Percentiles rank a stretch among this genome's conserved stretches.
Conservation (phyloP, 2,797 vertebrate genomes). For the Enteromius paludinosus region DNA sequence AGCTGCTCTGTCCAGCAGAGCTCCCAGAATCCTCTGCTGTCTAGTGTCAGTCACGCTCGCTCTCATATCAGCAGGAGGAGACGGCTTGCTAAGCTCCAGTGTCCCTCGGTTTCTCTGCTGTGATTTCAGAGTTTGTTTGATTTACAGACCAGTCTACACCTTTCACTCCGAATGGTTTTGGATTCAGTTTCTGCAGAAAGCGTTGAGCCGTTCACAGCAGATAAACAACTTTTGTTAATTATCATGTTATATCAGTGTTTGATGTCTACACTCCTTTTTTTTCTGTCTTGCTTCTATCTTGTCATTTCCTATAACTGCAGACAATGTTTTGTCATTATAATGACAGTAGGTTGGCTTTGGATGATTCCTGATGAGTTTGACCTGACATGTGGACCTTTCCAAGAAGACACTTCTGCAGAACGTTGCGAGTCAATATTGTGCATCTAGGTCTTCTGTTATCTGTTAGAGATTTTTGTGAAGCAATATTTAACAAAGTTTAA, state of each 20-base stretch:
- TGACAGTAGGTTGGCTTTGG: not conserved
- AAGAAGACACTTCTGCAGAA: not conserved
- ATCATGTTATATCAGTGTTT: not conserved
- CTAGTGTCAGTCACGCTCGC: slow-evolving; percentile 2
- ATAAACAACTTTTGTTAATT: not conserved
- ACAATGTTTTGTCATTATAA: not conserved
- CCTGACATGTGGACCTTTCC: slow-evolving; percentile 9
- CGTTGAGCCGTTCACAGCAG: not conserved
- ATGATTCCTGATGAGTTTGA: not conserved
- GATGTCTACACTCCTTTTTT: not conserved
- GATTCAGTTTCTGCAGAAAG: slow-evolving; percentile 5
- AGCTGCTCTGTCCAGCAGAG: not conserved
- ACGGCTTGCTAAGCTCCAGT: slow-evolving; percentile 11
- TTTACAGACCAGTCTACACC: slow-evolving; percentile 5
- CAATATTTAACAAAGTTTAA: not conserved
- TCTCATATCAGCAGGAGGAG: slow-evolving; percentile 19
- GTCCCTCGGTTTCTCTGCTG: not conserved
- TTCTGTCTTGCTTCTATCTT: not conserved
- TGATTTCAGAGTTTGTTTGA: slow-evolving; percentile 9
- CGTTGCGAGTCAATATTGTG: not conserved
- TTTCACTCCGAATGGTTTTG: not conserved
- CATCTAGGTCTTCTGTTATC: too few relatives aligned
- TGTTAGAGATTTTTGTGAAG: not conserved
- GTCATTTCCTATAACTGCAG: not conserved
- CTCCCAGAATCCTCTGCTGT: not conserved